These are phyloP conservation scores for Cheilosia grossa DNA, from an alignment of 2,888 invertebrate genomes.

Conservation along the genomic window DNA sequence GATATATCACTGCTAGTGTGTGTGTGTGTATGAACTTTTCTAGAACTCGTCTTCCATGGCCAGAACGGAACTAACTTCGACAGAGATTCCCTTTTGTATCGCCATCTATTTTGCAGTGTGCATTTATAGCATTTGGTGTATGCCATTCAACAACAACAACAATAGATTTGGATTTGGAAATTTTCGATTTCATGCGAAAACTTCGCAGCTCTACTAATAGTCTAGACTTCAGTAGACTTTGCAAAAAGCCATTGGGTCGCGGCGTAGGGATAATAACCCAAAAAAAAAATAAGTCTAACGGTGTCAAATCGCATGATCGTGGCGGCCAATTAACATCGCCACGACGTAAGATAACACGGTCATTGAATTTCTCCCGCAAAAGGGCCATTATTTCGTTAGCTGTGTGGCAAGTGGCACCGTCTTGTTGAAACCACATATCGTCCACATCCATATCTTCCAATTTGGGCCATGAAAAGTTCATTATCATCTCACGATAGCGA, in stretches of 20 bases:
- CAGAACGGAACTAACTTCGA: slow-evolving; percentile 30
- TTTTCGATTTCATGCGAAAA: slow-evolving; percentile 69
- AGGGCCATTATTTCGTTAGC: too few species aligned
- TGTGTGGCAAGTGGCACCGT: too few species aligned
- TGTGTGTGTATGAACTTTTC: slow-evolving; percentile 36
- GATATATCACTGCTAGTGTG: slow-evolving; percentile 17
- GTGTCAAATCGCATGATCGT: too few species aligned
- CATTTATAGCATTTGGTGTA: slow-evolving; percentile 22
- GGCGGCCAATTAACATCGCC: too few species aligned
- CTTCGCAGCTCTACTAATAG: slow-evolving; percentile 47
- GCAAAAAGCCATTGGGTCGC: slow-evolving; percentile 25
- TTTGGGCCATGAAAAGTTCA: too few species aligned
- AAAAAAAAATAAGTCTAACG: too few species aligned
- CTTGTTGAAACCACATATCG: too few species aligned
- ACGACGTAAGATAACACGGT: too few species aligned
- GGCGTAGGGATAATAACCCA: neutral
- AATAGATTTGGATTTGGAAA: slow-evolving; percentile 53
- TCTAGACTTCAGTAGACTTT: slow-evolving; percentile 60
- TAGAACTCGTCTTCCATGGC: slow-evolving; percentile 37
- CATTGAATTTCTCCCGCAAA: too few species aligned
- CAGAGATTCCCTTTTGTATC: slow-evolving; percentile 45
- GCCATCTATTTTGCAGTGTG: slow-evolving; percentile 27
- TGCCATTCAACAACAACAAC: slow-evolving; percentile 14
- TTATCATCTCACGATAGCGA: too few species aligned
- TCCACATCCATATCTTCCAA: too few species aligned